Base-by-base conservation (phyloP, 1,140 invertebrate genomes). In the Doryteuthis pealeii region DNA sequence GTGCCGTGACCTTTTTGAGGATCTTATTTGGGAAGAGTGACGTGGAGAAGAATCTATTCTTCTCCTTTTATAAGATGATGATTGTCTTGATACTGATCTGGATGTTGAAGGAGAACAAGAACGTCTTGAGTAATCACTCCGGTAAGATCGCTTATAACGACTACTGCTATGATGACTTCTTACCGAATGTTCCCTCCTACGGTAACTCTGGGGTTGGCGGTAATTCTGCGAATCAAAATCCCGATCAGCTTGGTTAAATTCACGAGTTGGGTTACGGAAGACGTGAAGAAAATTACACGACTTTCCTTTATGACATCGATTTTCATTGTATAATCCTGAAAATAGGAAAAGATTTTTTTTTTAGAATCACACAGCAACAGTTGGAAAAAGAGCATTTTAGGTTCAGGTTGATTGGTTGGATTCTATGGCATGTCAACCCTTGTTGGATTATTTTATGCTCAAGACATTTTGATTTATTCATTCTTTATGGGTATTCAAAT, bases 261-360 rank as follows among this genome's bases (percentile, higher is more conserved):
- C 54, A 22, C 54, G 54, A 28, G 54, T 62, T 62, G 54, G 54
- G 18, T 62, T 62, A n/a, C 26, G 18, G 6, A 62, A 62, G 18
- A 62, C 54, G 26, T 62, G 54, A n/a, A 62, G 54, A 62, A 62
- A 62, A 62, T 62, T 62, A 18, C 54, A 62, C 22, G 54, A 62
- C 54, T 62, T 62, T 62, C 54, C 54, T 62, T 62, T 62, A 18
- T 62, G 54, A 28, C 54, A 62, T 28, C 54, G 54, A 62, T 62
- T 62, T 28, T 62, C 54, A 62, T 18, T 62, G 54, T 62, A 62
- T 28, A 62, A 28, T 6, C 54, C 54, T 62, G 6, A 28, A 62
- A 62, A 62, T 5, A 22, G 18, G 26, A n/a, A 62, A 62, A 22
- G 18, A 40, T 10, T 5, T 40, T 40, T n/a, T n/a, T n/a, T n/a